Evolutionary conservation across 2,888 invertebrate genomes (phyloP), one percentile per base, ranked within the genome.

Genomic region (Diadegma fenestrale): DNA sequence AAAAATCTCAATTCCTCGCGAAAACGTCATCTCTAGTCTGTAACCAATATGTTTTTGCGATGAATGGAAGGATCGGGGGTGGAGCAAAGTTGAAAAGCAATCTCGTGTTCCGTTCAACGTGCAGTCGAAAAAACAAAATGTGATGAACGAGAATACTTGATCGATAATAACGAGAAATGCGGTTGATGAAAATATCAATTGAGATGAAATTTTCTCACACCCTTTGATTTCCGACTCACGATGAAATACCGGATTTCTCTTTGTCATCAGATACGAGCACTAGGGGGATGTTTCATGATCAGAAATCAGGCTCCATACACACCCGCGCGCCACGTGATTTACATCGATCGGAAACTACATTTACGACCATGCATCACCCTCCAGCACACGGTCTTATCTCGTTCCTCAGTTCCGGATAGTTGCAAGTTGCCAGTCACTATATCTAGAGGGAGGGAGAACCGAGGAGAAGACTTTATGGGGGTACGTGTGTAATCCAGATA

Each of bases 331-430:
- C 58, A 41, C 54, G 61, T 86, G 86, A 86, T 86, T 86, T 80
- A 86, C 73, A 80, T 78, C 86, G 83, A 80, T 86, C 73, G 86
- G 76, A 86, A 86, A 86, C 83, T 80, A 51, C 83, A 83, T 68
- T 83, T 77, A 80, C 86, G 77, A 80, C 78, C 80, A 83, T 86
- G 80, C 68, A 86, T 86, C 86, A 86, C 80, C 83, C 80, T 77
- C 77, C 33, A 80, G 80, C 33, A 33, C 73, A 73, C 37, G 58
- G 68, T 80, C 86, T 86, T 86, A 86, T 86, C 86, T 83, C 77
- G 68, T 80, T 82, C 45, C 86, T 75, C 72, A 41, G 64, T 80
- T 86, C 73, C 72, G 63, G 73, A 83, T 86, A 86, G 86, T 86
- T 78, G 72, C 85, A 72, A 85, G 82, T 80, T 85, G 64, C 80